A percentile compares a stretch with the other conserved stretches of the same genome.
Conservation (phyloP, 2,888 invertebrate genomes). For the Monochamus alternatus region DNA sequence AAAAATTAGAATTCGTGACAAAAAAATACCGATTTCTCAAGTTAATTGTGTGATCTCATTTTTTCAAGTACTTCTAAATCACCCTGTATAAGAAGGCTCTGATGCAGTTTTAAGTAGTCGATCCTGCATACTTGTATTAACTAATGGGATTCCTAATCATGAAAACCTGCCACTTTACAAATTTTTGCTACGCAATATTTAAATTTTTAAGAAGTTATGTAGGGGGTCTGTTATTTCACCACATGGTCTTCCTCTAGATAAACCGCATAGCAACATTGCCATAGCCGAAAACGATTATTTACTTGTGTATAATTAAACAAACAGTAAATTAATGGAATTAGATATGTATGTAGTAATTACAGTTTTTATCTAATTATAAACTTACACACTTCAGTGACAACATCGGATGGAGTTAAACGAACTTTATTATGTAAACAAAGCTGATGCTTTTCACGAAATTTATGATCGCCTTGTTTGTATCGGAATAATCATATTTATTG, state of each 20-base stretch:
- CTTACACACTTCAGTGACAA: neutral
- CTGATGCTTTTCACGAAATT: neutral
- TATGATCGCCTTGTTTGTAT: neutral
- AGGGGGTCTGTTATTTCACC: neutral
- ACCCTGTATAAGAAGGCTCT: too few species aligned
- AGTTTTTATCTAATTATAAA: slow-evolving; percentile 5
- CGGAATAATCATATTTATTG: neutral
- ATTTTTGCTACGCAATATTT: too few species aligned
- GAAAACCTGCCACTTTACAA: too few species aligned
- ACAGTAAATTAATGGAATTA: slow-evolving; percentile 3
- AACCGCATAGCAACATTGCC: neutral
- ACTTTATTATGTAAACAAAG: neutral
- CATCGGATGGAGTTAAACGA: neutral
- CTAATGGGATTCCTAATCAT: too few species aligned
- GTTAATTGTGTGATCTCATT: too few species aligned
- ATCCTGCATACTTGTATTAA: too few species aligned
- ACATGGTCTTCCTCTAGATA: neutral
- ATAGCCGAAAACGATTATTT: neutral
- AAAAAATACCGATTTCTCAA: too few species aligned
- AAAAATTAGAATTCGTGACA: too few species aligned
- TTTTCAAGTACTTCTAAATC: too few species aligned
- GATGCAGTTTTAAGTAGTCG: too few species aligned
- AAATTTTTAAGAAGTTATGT: neutral
- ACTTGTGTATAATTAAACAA: neutral
- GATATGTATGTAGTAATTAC: neutral